Percentiles rank a stretch among this genome's conserved stretches.
Evolutionary conservation across 1,140 invertebrate species (phyloP).

Genomic region (Kradibia gibbosae): DNA sequence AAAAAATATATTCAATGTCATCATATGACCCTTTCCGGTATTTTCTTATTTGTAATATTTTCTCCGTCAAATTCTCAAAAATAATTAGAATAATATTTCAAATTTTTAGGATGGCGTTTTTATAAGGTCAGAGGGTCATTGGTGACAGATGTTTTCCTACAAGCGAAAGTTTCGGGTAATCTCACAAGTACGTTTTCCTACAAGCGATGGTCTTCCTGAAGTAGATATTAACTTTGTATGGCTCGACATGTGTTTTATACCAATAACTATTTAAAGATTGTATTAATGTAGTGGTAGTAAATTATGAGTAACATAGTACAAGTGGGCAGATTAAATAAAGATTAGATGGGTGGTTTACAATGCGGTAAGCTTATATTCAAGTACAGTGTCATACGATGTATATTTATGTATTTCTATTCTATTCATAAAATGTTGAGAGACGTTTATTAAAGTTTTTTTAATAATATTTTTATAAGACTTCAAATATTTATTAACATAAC

Average conservation of each 20-base stretch:
- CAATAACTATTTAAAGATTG: constrained; percentile 45
- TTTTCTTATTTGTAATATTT: not conserved
- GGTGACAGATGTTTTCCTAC: constrained; percentile 20
- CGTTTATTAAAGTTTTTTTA: too few species aligned
- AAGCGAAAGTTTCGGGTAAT: not conserved
- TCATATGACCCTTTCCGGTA: not conserved
- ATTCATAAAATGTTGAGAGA: too few species aligned
- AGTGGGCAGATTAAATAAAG: not conserved
- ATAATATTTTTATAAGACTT: too few species aligned
- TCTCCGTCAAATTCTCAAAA: not conserved
- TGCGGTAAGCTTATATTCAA: not conserved
- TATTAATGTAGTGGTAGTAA: too few species aligned
- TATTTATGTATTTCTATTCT: too few species aligned
- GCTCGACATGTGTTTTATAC: constrained; percentile 10
- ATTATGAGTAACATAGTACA: too few species aligned
- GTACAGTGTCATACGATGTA: not conserved
- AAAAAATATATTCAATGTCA: not conserved
- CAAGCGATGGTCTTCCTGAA: too few species aligned
- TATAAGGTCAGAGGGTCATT: constrained; percentile 41
- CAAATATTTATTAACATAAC: too few species aligned
- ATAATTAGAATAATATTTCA: too few species aligned
- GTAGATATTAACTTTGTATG: too few species aligned
- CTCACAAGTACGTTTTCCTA: not conserved
- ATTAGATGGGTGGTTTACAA: not conserved
- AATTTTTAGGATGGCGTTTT: too few species aligned